phyloP scores from a whole-genome alignment of 1,140 invertebrate species.

The Fopius arisanus region DNA sequence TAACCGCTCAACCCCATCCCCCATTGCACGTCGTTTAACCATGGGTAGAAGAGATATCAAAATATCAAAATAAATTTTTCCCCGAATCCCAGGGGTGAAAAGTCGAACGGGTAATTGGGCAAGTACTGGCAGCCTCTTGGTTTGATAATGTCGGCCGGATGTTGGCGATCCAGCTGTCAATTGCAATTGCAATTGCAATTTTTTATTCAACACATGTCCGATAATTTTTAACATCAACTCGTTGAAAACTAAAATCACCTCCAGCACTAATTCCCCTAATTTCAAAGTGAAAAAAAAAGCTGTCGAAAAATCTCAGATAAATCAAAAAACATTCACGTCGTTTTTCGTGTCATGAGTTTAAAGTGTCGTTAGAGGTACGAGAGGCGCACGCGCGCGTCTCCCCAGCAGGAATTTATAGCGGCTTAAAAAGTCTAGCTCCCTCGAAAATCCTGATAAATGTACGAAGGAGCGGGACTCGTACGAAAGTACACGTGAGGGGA shows the following conservation, averaged over 20 bases:
- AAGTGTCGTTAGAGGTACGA: constrained; percentile 39
- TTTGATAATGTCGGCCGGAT: no score
- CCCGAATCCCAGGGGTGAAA: no score
- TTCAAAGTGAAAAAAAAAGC: no score
- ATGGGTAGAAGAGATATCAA: constrained; percentile 5
- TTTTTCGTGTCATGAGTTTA: constrained; percentile 42
- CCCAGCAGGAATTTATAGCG: constrained; percentile 58
- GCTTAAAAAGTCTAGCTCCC: constrained; percentile 65
- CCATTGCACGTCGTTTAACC: constrained; percentile 19
- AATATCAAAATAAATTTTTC: no score
- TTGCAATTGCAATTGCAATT: no score
- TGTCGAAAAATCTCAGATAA: background rate
- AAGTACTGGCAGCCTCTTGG: no score
- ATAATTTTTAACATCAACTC: no score
- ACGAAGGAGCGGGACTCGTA: constrained; percentile 47
- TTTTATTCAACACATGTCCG: no score
- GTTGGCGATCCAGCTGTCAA: no score
- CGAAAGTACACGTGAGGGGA: constrained; percentile 33
- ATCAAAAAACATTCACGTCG: background rate
- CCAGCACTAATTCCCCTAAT: no score
- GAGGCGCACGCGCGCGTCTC: constrained; percentile 34
- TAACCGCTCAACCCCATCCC: constrained; percentile 58
- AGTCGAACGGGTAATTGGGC: no score
- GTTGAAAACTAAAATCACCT: no score
- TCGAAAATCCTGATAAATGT: constrained; percentile 66